These are phyloP conservation scores for Stenodema calcarata DNA, from an alignment of 2,888 invertebrate species.

Conservation along the genomic window DNA sequence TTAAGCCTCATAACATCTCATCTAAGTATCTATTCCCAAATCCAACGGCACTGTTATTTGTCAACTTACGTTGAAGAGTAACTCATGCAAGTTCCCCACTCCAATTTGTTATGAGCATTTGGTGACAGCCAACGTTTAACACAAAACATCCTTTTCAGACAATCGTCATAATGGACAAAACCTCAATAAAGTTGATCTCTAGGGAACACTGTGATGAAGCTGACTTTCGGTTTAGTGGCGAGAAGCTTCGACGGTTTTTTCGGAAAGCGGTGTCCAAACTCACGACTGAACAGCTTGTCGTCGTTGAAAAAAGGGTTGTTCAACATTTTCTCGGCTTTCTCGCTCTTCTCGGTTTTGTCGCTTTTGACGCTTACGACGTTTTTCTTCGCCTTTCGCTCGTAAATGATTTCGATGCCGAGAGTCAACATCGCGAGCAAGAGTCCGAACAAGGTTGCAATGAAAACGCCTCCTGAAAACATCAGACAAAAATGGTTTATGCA, in stretches of 20 bases:
- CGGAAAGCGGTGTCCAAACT: slow-evolving; percentile 55
- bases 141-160: too few species aligned
- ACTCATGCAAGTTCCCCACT: too few species aligned
- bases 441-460: slow-evolving; percentile 87
- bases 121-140: too few species aligned
- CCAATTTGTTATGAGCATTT: too few species aligned
- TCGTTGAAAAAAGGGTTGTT: slow-evolving; percentile 42
- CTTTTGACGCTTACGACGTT: slow-evolving; percentile 54
- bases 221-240: slow-evolving; percentile 60
- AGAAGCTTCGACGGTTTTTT: slow-evolving; percentile 53
- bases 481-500: neutral
- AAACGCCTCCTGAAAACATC: slow-evolving; percentile 76
- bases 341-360: slow-evolving; percentile 1
- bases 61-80: too few species aligned
- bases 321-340: neutral
- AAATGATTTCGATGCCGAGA: slow-evolving; percentile 79
- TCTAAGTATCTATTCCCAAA: too few species aligned
- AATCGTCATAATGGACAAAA: too few species aligned
- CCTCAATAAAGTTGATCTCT: slow-evolving; percentile 58
- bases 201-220: slow-evolving; percentile 63
- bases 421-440: slow-evolving; percentile 84
- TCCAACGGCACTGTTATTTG: too few species aligned
- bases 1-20: too few species aligned
- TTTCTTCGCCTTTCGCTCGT: slow-evolving; percentile 65
- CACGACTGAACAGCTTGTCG: slow-evolving; percentile 54